Conservation (phyloP, 2,797 vertebrate genomes). For the Amblyraja radiata region DNA sequence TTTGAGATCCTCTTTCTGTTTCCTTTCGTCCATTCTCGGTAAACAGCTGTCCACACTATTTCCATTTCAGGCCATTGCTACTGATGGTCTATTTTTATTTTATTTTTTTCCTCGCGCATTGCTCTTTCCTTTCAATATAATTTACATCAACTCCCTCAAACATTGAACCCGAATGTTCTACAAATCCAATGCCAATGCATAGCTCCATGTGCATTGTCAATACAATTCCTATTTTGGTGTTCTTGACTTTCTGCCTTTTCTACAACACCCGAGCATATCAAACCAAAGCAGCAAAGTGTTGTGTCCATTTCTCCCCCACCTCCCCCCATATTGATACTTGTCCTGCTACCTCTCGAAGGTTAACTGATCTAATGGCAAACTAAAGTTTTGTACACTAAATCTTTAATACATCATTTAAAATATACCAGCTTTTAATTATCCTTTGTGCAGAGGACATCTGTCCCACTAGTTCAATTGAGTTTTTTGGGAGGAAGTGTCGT, state of each 20-base stretch:
- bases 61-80: background rate
- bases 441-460: too few species aligned
- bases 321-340: too few species aligned
- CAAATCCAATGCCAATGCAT: background rate
- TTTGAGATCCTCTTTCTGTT: background rate
- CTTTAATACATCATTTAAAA: too few species aligned
- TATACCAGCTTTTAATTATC: too few species aligned
- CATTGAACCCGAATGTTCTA: background rate
- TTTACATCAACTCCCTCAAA: background rate
- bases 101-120: background rate
- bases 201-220: background rate
- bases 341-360: too few species aligned
- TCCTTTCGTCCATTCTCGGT: background rate
- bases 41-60: background rate
- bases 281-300: background rate
- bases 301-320: background rate
- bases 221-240: background rate
- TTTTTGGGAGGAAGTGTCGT: too few species aligned
- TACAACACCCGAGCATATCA: background rate
- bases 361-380: too few species aligned
- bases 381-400: too few species aligned
- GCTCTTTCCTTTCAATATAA: background rate
- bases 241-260: background rate
- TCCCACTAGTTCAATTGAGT: too few species aligned
- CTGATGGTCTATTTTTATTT: background rate